A percentile compares a stretch with the other conserved stretches of the same genome.
Evolutionary conservation across 2,797 vertebrate species (phyloP).

Genomic region (Halcyon chelicuti): DNA sequence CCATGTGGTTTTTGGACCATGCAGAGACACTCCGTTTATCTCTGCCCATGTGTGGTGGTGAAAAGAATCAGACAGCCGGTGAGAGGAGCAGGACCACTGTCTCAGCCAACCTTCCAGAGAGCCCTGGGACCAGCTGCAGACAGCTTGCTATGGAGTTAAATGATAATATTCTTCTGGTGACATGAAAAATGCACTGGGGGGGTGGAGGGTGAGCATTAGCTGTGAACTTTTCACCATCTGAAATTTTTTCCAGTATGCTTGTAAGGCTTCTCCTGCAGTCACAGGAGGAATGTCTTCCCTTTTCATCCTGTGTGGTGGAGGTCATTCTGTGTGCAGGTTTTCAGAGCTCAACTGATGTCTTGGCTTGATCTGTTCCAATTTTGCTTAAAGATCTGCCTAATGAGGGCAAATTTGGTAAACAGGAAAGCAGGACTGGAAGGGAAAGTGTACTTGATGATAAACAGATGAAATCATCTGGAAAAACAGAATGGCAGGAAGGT

Average conservation of each 20-base stretch:
- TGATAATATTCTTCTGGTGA: neutral
- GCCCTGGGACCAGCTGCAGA: neutral
- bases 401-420: neutral
- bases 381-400: neutral
- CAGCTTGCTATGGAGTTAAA: rapidly evolving
- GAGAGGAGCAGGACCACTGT: neutral
- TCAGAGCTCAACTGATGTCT: neutral
- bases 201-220: no score
- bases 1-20: neutral
- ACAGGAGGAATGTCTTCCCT: neutral
- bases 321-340: neutral
- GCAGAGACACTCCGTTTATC: neutral
- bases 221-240: neutral
- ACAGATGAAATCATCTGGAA: neutral
- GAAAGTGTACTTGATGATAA: neutral
- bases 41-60: neutral
- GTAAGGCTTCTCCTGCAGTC: neutral
- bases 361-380: neutral
- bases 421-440: neutral
- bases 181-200: neutral
- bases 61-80: neutral
- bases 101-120: neutral
- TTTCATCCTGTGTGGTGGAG: neutral
- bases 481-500: neutral
- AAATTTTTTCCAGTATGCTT: neutral